Conservation (phyloP, 2,797 vertebrate genomes). For the Clarias platycephalus region DNA sequence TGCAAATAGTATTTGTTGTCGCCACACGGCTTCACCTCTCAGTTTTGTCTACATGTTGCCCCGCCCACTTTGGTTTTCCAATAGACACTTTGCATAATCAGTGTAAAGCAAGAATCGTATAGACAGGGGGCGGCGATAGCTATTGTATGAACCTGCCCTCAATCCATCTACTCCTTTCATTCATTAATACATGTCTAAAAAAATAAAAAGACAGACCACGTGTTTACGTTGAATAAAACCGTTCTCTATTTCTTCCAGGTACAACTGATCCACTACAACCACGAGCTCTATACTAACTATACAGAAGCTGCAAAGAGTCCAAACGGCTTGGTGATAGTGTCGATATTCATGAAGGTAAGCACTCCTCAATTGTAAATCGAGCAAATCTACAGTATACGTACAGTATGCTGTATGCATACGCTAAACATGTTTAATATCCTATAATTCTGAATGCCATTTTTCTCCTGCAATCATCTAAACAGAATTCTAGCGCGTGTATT, state of each 20-base stretch:
- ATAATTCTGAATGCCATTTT: background rate
- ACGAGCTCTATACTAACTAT: constrained; percentile 95
- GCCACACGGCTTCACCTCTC: background rate
- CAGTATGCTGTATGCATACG: background rate
- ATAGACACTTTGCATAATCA: background rate
- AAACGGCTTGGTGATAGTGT: constrained; percentile 95
- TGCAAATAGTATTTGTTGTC: too few relatives aligned
- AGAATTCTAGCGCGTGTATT: background rate
- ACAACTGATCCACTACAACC: constrained; percentile 98
- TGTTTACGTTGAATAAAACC: background rate
- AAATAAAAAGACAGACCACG: background rate
- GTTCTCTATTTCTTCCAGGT: constrained; percentile 75
- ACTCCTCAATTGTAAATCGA: background rate
- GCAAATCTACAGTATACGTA: background rate
- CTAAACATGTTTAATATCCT: background rate
- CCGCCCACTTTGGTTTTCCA: background rate
- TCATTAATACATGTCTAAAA: background rate
- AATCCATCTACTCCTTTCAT: background rate
- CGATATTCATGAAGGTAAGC: constrained; percentile 99
- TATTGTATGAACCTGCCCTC: background rate
- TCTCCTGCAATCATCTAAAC: background rate
- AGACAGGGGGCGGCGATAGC: background rate
- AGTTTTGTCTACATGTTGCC: too few relatives aligned
- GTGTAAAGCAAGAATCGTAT: background rate
- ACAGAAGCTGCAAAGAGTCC: constrained; percentile 98